phyloP scores from a whole-genome alignment of 2,888 invertebrate genomes.

The Xestia rhomboidea region DNA sequence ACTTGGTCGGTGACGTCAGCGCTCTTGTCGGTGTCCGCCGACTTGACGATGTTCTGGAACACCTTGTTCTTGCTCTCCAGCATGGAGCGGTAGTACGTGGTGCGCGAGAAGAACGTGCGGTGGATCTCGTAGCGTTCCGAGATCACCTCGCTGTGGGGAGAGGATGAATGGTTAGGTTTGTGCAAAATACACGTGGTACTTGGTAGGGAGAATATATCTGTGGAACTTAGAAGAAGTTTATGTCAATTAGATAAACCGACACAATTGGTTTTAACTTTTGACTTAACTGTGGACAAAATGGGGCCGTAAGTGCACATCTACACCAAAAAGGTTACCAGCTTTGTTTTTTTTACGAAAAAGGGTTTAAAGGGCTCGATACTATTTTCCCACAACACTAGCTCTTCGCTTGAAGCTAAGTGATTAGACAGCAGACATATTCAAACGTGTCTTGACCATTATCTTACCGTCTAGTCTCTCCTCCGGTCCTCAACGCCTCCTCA shows the following conservation, averaged over 20 bases:
- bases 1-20: slow-evolving; percentile 94
- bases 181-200: background rate
- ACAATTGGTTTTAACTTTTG: too few species aligned
- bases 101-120: slow-evolving; percentile 96
- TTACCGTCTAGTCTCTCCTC: slow-evolving; percentile 84
- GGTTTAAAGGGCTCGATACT: background rate
- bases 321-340: background rate
- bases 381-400: background rate
- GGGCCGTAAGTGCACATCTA: background rate
- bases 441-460: slow-evolving; percentile 3
- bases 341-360: background rate
- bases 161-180: too few species aligned
- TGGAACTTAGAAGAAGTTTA: background rate
- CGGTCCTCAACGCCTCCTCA: slow-evolving; percentile 92
- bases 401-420: background rate
- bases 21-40: slow-evolving; percentile 94
- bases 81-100: slow-evolving; percentile 97
- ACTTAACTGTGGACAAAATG: background rate
- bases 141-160: slow-evolving; percentile 91
- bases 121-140: slow-evolving; percentile 94
- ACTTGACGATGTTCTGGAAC: slow-evolving; percentile 95
- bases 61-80: slow-evolving; percentile 98
- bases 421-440: background rate
- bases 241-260: background rate
- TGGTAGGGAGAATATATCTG: background rate